Percentiles rank a stretch among this genome's conserved stretches.
Conservation (phyloP, 2,797 vertebrate species). For the Dipus sagitta region DNA sequence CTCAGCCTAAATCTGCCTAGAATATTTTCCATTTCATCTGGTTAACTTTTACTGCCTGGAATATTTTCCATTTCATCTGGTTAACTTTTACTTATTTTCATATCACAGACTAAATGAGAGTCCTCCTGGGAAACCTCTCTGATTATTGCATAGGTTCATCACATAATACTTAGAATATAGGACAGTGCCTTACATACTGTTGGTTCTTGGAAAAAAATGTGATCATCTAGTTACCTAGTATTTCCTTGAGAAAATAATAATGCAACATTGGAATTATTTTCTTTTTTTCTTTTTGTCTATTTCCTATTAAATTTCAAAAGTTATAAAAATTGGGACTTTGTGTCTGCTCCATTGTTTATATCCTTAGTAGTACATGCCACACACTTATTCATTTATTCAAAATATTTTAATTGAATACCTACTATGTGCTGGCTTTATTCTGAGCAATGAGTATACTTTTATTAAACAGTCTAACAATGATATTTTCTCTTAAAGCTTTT, state of each 20-base stretch:
- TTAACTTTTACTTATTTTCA: conserved; percentile 5
- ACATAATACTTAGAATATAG: not conserved
- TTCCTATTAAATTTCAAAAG: not conserved
- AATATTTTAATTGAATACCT: conserved; percentile 12
- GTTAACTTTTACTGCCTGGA: not conserved
- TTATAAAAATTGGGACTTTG: not conserved
- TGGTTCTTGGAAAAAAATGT: not conserved
- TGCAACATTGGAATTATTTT: conserved; percentile 28
- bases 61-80: not conserved
- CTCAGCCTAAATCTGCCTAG: not conserved
- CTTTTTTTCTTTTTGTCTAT: not conserved
- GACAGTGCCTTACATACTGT: not conserved
- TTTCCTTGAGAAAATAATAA: not conserved
- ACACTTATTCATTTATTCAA: conserved; percentile 15
- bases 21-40: not conserved
- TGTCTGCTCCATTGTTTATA: not conserved
- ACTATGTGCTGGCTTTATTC: not conserved
- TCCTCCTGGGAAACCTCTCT: not conserved
- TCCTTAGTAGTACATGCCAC: not conserved
- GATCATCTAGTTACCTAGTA: not conserved
- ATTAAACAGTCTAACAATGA: not conserved
- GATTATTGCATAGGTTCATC: not conserved
- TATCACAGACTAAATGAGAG: not conserved
- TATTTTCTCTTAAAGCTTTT: not conserved
- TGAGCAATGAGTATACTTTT: not conserved